Evolutionary conservation across 2,888 invertebrate species (phyloP), one percentile per base, ranked within the genome.

Genomic region (Lordiphosa fenestrarum): DNA sequence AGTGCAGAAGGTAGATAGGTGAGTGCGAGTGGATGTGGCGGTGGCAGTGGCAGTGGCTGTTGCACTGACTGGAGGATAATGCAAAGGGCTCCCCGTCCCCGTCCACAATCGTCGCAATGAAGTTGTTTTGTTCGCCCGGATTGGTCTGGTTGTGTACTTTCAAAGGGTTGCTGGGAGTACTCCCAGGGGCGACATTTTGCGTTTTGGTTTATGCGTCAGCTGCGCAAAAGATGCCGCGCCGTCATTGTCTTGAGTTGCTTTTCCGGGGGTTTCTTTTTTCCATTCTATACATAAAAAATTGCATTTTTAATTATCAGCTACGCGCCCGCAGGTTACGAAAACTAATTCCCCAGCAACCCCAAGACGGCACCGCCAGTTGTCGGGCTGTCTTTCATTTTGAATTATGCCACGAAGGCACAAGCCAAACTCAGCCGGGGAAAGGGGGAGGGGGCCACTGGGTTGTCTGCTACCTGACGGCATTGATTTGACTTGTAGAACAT

Each of bases 401-500:
- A 62, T 70, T 67, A 52, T 70, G 53, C 37, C 30, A 15, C n/a
- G 25, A 21, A 25, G 36, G 7, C 53, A 3, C 2, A n/a, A 30
- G 36, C 35, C 36, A 12, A n/a, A 25, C 42, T 23, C 10, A 30
- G 10, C 23, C 25, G 46, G 38, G 12, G 35, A 7, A n/a, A 2
- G 19, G 19, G 38, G 35, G 41, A 10, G 19, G 42, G 6, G 42
- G 6, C 3, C 13, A 30, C 39, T 23, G 19, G 47, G 52, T 44
- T 39, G 5, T 38, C n/a, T 58, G 55, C 60, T 57, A 77, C 77
- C 77, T 83, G 74, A 59, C 70, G 68, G 65, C 84, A 71, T 87
- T 87, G 86, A 85, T 86, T 88, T 84, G 73, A 84, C 88, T 88
- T 87, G 88, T 88, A 86, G 85, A 88, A 89, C 89, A 88, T 83